These are phyloP conservation scores for Theristicus caerulescens DNA, from an alignment of 2,113 vertebrate genomes.

Conservation along the genomic window DNA sequence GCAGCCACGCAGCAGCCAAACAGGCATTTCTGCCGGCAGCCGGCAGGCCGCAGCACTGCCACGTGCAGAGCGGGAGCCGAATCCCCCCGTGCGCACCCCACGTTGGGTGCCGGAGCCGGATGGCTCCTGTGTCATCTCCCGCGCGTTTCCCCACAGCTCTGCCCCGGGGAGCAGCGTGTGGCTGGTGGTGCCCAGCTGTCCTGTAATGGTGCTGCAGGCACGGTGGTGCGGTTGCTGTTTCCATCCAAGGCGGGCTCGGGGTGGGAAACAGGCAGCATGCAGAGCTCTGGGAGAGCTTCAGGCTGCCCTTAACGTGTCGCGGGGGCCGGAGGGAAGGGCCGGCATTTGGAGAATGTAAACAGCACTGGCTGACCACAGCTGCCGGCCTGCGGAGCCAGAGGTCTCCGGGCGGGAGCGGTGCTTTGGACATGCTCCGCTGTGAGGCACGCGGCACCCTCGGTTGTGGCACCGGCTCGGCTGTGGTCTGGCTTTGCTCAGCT, in stretches of 20 bases:
- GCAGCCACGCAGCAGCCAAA: fast-evolving
- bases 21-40: background rate
- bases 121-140: background rate
- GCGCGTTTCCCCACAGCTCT: fast-evolving
- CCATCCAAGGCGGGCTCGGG: background rate
- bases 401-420: fast-evolving
- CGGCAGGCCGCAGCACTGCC: constrained; percentile 22
- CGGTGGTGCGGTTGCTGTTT: fast-evolving
- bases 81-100: fast-evolving
- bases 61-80: fast-evolving
- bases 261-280: background rate
- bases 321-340: background rate
- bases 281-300: background rate
- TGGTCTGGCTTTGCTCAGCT: background rate
- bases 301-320: background rate
- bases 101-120: background rate
- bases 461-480: fast-evolving
- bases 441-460: background rate
- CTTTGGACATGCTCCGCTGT: background rate
- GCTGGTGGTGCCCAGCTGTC: background rate
- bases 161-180: background rate
- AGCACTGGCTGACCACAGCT: background rate
- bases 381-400: fast-evolving
- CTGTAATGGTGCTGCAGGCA: fast-evolving
- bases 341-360: constrained; percentile 24